phyloP scores from a whole-genome alignment of 2,888 invertebrate genomes.

The Philopedon plagiatum region DNA sequence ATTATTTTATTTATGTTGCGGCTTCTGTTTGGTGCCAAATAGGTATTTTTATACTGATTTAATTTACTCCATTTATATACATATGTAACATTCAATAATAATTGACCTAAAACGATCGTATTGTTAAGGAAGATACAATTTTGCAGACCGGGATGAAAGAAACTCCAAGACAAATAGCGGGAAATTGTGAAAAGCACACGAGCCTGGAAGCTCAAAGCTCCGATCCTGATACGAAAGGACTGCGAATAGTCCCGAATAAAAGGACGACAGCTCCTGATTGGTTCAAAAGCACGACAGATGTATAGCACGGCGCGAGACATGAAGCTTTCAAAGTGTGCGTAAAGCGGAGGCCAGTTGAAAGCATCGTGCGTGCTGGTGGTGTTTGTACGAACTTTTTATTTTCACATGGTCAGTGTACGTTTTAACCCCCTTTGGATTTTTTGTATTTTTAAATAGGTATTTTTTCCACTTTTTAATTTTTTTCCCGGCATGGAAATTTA shows the following conservation, averaged over 20 bases:
- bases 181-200: slow-evolving; percentile 40
- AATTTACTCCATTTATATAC: too few species aligned
- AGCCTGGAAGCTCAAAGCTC: slow-evolving; percentile 38
- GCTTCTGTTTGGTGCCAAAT: too few species aligned
- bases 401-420: slow-evolving; percentile 67
- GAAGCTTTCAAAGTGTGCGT: slow-evolving; percentile 67
- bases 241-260: slow-evolving; percentile 36
- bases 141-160: slow-evolving; percentile 7
- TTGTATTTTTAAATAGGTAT: slow-evolving; percentile 33
- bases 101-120: neutral
- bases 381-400: slow-evolving; percentile 66
- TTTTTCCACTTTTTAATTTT: slow-evolving; percentile 19
- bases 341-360: slow-evolving; percentile 65
- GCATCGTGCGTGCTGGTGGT: slow-evolving; percentile 67
- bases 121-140: slow-evolving; percentile 3
- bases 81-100: neutral
- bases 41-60: too few species aligned
- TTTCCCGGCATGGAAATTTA: slow-evolving; percentile 22
- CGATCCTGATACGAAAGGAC: slow-evolving; percentile 34
- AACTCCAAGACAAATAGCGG: slow-evolving; percentile 39
- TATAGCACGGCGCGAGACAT: slow-evolving; percentile 66
- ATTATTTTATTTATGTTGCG: too few species aligned
- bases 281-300: slow-evolving; percentile 67
- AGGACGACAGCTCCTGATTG: slow-evolving; percentile 58
- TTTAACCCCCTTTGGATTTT: slow-evolving; percentile 43